Evolutionary conservation across 2,888 invertebrate species (phyloP), one percentile per base, ranked within the genome.

Genomic region (Xestia xanthographa): DNA sequence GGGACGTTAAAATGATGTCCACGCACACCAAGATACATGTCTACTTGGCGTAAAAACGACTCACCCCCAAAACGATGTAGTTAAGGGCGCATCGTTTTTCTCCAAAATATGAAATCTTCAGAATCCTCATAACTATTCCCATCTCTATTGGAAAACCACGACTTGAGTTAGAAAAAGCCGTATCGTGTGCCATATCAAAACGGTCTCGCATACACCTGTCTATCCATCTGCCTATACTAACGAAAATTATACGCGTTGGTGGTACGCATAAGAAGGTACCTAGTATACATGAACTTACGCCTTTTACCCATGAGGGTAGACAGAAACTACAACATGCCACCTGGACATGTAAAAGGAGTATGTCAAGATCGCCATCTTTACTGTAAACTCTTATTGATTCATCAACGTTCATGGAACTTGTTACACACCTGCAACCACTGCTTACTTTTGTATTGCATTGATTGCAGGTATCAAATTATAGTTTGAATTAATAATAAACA

Each of bases 401-500:
- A 8, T 58, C 26, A 17, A 63, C 62, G 14, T n/a, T 62, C n/a
- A 63, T n/a, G 14, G 11, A 60, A 9, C 9, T 41, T 14, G 34
- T 22, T 12, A n/a, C 38, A 38, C 14, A 60, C 34, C 34, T 34
- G 34, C 34, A 38, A n/a, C 12, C 22, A n/a, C 38, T n/a, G 14
- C 3, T 50, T 34, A 60, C 34, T 4, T 62, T 43, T 43, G 6
- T n/a, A 20, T 20, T 20, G 20, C 20, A 53, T 12, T 12, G 0
- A 41, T n/a, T 53, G 53, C 29, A 53, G 14, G 41, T n/a, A 8
- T 29, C 29, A 29, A 66, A 68, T 41, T 41, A 50, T 14, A 5
- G 50, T 11, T 17, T 22, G 17, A 68, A 53, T 73, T 41, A 60
- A 74, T 74, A n/a, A 41, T n/a, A 29, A 48, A 60, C 48, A 48